A percentile compares a stretch with the other conserved stretches of the same genome.
Conservation (phyloP, 1,140 invertebrate species). For the Rhynchophorus ferrugineus region DNA sequence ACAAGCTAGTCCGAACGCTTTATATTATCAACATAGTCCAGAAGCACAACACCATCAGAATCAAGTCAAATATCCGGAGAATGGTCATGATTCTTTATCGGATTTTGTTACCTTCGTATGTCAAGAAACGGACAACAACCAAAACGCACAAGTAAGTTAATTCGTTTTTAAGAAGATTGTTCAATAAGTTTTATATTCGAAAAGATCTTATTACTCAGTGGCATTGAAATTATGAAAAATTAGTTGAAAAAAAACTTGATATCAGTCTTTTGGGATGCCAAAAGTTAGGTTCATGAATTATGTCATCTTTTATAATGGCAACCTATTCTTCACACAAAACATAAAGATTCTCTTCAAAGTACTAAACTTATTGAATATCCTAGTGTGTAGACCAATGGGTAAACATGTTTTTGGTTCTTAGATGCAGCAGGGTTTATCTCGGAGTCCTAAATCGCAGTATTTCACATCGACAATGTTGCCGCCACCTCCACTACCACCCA, state of each 20-base stretch:
- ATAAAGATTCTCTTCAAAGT: no score
- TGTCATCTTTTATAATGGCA: neutral
- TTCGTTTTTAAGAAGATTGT: neutral
- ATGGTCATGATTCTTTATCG: constrained; percentile 81
- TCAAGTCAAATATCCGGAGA: constrained; percentile 70
- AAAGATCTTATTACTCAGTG: no score
- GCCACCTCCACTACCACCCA: constrained; percentile 90
- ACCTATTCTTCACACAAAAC: neutral
- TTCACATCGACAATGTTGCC: constrained; percentile 86
- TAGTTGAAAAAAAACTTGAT: no score
- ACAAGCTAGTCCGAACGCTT: constrained; percentile 42
- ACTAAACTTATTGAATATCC: no score
- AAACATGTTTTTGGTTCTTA: constrained; percentile 18
- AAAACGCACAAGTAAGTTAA: constrained; percentile 63
- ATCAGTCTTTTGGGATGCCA: no score
- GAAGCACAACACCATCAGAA: constrained; percentile 37
- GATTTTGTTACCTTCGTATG: constrained; percentile 96
- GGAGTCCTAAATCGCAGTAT: constrained; percentile 71
- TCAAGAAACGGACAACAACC: constrained; percentile 81
- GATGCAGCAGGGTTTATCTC: constrained; percentile 39
- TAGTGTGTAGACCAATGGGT: no score
- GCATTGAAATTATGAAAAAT: no score
- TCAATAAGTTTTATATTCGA: no score
- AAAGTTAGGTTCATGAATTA: no score
- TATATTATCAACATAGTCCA: constrained; percentile 47